phyloP scores from a whole-genome alignment of 30 jellyfish, hydroid and myxozoan genomes.

The Aurelia aurita region DNA sequence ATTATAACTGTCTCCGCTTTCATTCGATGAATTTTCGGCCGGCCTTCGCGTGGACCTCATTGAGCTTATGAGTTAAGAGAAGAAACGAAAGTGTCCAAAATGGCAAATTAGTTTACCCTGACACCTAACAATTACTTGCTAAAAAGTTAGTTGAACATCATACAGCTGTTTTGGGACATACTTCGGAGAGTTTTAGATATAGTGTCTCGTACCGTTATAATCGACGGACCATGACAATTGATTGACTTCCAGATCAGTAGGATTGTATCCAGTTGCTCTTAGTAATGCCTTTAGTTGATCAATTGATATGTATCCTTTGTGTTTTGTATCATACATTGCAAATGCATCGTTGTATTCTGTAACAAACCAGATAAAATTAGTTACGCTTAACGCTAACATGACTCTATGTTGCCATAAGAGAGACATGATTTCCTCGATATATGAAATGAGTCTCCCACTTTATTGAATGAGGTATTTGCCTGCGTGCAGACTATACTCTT shows the following conservation, averaged over 20 bases:
- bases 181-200: too few relatives aligned
- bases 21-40: too few relatives aligned
- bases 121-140: not conserved
- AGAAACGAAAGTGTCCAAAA: not conserved
- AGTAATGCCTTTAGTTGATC: slow-evolving; percentile 44
- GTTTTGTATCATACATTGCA: slow-evolving; percentile 64
- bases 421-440: too few relatives aligned
- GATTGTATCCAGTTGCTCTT: slow-evolving; percentile 86
- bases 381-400: too few relatives aligned
- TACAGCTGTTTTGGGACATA: too few relatives aligned
- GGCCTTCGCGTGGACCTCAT: too few relatives aligned
- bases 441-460: too few relatives aligned
- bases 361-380: not conserved
- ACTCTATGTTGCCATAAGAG: too few relatives aligned
- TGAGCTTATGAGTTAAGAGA: not conserved
- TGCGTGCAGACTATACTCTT: too few relatives aligned
- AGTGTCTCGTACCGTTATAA: slow-evolving; percentile 58
- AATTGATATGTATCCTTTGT: slow-evolving; percentile 65
- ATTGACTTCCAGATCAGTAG: slow-evolving; percentile 78
- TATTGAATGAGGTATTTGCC: too few relatives aligned
- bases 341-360: slow-evolving; percentile 83
- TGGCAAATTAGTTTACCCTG: not conserved
- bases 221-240: slow-evolving; percentile 70
- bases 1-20: too few relatives aligned
- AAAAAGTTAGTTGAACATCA: too few relatives aligned